These are phyloP conservation scores for Mastigias papua DNA, from an alignment of 30 jellyfish, hydroid and myxozoan species.

Conservation along the genomic window DNA sequence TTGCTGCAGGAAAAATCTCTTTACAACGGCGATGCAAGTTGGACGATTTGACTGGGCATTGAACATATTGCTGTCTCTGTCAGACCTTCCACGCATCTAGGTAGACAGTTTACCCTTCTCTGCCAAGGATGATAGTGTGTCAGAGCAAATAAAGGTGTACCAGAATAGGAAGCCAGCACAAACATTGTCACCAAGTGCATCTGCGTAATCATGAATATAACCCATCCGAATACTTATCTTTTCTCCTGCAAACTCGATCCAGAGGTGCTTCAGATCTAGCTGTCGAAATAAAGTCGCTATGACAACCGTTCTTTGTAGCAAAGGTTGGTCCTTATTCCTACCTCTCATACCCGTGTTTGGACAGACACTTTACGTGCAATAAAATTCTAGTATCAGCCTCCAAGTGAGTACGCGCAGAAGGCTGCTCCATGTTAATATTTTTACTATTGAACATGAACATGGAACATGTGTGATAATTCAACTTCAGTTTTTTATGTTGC, in stretches of 20 bases:
- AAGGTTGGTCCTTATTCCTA: background rate
- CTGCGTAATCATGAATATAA: conserved; percentile 52
- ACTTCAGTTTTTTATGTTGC: background rate
- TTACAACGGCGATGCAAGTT: too few species aligned
- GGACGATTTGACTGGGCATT: background rate
- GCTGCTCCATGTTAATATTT: conserved; percentile 30
- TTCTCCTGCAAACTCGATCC: conserved; percentile 64
- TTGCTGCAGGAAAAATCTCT: conserved; percentile 46
- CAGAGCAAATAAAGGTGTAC: conserved; percentile 57
- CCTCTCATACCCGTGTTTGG: conserved; percentile 43
- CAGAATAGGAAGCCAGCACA: conserved; percentile 52
- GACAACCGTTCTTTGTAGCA: background rate
- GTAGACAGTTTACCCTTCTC: conserved; percentile 67
- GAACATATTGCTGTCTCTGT: conserved; percentile 35
- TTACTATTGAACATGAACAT: conserved; percentile 26
- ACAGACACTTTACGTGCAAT: conserved; percentile 40
- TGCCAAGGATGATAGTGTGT: conserved; percentile 64
- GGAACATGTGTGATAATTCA: conserved; percentile 18
- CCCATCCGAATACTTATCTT: conserved; percentile 37
- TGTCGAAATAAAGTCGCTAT: conserved; percentile 46
- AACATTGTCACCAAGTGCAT: conserved; percentile 52
- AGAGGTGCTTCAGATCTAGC: conserved; percentile 29
- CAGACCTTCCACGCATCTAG: conserved; percentile 23
- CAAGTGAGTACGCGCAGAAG: conserved; percentile 51
- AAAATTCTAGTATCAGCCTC: conserved; percentile 71